Evolutionary conservation across 2,888 invertebrate genomes (phyloP), one percentile per base, ranked within the genome.

Genomic region (Adelphocoris suturalis): DNA sequence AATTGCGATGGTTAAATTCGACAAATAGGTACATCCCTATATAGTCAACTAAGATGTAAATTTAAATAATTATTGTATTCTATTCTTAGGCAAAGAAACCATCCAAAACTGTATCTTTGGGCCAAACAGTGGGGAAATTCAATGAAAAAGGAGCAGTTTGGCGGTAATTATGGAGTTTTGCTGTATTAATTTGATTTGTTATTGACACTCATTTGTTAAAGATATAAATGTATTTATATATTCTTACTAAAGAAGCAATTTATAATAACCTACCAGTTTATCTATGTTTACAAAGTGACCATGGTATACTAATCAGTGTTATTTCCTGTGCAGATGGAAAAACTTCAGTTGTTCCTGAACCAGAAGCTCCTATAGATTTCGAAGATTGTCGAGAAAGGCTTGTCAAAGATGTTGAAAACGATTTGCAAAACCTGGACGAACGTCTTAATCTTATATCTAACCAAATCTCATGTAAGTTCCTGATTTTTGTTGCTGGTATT

Each of bases 61-160:
- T 52, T 52, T 11, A 52, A 14, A 5, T 27, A 19, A 55, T 86
- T 84, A 47, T 28, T 88, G 46, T 13, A n/a, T 61, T n/a, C 27
- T 76, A 0, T 76, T 55, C 87, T 91, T 91, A 92, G 92, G 80
- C 91, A 96, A 96, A 96, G 96, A 92, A 96, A 97, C 93, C 97
- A 97, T 93, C 97, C 97, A 0, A 97, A 97, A 92, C 94, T 97
- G 57, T 97, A 97, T 93, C 94, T 97, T 0, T 97, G 97, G 97
- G 96, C 97, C 0, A 97, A 97, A 92, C 96, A 96, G 91, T 97
- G 97, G 97, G 96, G 96, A 92, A 80, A 91, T 16, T 93, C 93
- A 91, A 90, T 92, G 23, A 92, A 92, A 16, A 91, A 92, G 14
- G 90, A 92, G 27, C 75, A 48, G 7, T 61, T 55, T 23, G 48